Evolutionary conservation across 2,797 vertebrate species (phyloP).

Genomic region (Cirrhinus mrigala): DNA sequence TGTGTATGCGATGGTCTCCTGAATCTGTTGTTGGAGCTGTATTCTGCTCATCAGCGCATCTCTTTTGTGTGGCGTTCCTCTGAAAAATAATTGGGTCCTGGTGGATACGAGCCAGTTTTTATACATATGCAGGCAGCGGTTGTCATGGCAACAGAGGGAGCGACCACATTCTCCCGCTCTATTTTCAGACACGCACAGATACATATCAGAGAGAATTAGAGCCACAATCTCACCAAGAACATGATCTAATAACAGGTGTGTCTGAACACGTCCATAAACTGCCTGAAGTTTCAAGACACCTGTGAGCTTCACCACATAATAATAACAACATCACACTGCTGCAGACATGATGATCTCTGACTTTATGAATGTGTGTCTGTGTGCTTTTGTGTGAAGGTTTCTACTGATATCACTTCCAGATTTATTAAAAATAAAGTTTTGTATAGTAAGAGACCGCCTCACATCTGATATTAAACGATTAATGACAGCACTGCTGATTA

Average conservation of each 20-base stretch:
- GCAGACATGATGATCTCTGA: background rate
- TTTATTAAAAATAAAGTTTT: background rate
- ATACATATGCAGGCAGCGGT: constrained; percentile 55
- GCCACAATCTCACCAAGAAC: constrained; percentile 1
- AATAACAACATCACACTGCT: background rate
- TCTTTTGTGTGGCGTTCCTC: constrained; percentile 20
- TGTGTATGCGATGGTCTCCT: background rate
- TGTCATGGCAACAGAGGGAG: constrained; percentile 57
- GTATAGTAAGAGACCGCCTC: background rate
- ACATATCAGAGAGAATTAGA: background rate
- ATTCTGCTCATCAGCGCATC: background rate
- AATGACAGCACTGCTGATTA: background rate
- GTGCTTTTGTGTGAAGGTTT: background rate
- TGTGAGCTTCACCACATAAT: background rate
- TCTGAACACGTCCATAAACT: background rate
- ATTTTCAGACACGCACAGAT: constrained; percentile 36
- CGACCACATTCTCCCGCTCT: constrained; percentile 42
- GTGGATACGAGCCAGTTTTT: constrained; percentile 40
- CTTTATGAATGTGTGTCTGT: background rate
- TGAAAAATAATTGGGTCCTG: constrained; percentile 54
- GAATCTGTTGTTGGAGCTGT: background rate
- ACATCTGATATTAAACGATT: background rate
- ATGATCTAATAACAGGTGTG: background rate
- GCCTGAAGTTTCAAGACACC: too few relatives aligned
- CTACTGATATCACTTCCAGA: background rate